Percentiles rank a stretch among this genome's conserved stretches.
These are phyloP conservation scores for Caerostris extrusa DNA, from an alignment of 1,140 invertebrate genomes.

Conservation along the genomic window DNA sequence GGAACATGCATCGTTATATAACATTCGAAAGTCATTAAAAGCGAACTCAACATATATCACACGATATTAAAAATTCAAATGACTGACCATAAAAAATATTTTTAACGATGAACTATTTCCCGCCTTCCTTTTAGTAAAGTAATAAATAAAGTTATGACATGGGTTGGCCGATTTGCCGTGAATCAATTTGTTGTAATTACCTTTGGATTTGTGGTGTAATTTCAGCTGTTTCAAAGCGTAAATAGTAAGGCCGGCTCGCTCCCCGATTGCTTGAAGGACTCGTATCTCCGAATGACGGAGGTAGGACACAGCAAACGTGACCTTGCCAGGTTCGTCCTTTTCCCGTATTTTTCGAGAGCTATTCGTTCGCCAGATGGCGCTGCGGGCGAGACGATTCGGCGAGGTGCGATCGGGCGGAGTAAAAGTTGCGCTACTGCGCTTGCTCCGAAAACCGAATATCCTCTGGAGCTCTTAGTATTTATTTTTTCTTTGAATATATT, in stretches of 20 bases:
- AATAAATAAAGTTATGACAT: not conserved
- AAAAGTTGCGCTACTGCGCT: not conserved
- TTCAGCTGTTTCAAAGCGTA: not conserved
- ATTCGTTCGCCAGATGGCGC: not conserved
- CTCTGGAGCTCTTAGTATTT: not conserved
- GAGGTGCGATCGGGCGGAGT: not conserved
- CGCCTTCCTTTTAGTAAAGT: too few species aligned
- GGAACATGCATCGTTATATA: too few species aligned
- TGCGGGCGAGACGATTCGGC: not conserved
- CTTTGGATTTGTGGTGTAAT: not conserved
- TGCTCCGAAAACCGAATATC: not conserved
- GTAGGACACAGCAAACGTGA: slow-evolving; percentile 30
- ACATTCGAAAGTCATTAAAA: too few species aligned
- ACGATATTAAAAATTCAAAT: too few species aligned
- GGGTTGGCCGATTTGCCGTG: not conserved
- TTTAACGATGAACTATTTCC: too few species aligned
- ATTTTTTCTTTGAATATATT: not conserved
- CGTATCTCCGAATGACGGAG: slow-evolving; percentile 14
- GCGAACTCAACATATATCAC: too few species aligned
- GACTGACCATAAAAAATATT: too few species aligned
- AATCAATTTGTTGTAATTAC: not conserved
- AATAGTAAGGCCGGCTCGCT: not conserved
- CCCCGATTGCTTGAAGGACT: not conserved
- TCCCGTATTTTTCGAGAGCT: not conserved
- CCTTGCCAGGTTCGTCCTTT: slow-evolving; percentile 30